Conservation (phyloP, 2,797 vertebrate genomes). For the Trematomus bernacchii region DNA sequence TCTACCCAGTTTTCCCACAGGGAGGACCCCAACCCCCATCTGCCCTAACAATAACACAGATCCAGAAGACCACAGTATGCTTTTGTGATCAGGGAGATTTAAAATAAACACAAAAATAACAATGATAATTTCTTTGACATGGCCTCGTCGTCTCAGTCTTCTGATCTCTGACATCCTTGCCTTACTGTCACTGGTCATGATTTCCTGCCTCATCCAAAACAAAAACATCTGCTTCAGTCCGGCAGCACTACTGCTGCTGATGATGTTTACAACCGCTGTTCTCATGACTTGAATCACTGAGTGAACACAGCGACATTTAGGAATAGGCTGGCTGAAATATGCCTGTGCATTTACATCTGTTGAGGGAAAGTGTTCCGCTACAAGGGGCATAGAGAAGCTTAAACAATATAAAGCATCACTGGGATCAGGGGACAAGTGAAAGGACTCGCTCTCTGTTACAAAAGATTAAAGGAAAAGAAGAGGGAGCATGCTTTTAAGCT, state of each 20-base stretch:
- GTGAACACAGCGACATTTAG: conserved; percentile 18
- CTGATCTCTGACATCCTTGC: conserved; percentile 11
- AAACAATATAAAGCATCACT: conserved; percentile 43
- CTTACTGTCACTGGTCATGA: conserved; percentile 8
- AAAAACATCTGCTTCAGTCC: conserved; percentile 29
- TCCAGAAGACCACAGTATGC: conserved; percentile 25
- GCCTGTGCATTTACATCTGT: conserved; percentile 17
- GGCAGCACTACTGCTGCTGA: neutral
- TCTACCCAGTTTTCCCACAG: conserved; percentile 43
- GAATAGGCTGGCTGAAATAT: conserved; percentile 16
- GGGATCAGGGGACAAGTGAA: conserved; percentile 40
- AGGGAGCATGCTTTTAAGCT: conserved; percentile 27
- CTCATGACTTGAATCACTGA: conserved; percentile 14
- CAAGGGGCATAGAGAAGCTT: conserved; percentile 30
- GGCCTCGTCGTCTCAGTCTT: neutral
- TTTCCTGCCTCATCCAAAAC: conserved; percentile 14
- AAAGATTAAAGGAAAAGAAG: conserved; percentile 44
- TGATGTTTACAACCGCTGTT: conserved; percentile 1
- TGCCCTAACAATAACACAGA: conserved; percentile 47
- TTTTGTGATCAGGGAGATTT: neutral
- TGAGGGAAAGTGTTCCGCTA: conserved; percentile 15
- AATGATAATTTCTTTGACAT: conserved; percentile 11
- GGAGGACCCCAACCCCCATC: conserved; percentile 54
- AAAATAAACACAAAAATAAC: conserved; percentile 5
- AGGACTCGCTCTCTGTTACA: conserved; percentile 45